Percentiles rank a stretch among this genome's conserved stretches.
Conservation (phyloP, 2,797 vertebrate species). For the Syndactyla subalaris region DNA sequence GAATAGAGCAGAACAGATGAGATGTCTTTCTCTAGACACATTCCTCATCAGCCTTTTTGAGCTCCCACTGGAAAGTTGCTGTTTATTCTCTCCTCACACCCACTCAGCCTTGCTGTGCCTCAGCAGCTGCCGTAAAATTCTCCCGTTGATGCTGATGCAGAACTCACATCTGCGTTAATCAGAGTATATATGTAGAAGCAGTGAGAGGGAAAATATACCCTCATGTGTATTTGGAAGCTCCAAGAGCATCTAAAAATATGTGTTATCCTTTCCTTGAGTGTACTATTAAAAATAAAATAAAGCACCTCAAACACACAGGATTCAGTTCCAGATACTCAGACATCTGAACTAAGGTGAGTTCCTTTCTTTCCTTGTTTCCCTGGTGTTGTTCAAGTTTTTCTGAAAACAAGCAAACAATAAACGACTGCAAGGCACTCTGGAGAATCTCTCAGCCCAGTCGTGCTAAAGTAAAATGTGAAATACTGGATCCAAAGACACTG, state of each 20-base stretch:
- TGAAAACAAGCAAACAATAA: background rate
- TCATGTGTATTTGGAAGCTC: background rate
- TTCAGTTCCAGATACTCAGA: background rate
- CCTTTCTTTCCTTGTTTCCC: background rate
- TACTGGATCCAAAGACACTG: background rate
- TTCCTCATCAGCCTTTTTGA: background rate
- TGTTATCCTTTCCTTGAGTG: background rate
- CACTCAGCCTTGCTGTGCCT: background rate
- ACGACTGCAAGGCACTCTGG: background rate
- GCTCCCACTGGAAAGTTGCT: background rate
- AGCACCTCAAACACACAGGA: background rate
- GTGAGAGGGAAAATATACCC: background rate
- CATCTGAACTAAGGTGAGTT: background rate
- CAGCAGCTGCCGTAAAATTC: background rate
- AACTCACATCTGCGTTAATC: background rate
- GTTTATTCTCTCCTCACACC: background rate
- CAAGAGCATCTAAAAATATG: background rate
- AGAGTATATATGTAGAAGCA: background rate
- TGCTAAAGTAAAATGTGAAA: background rate
- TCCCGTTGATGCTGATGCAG: background rate
- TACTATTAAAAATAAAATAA: constrained; percentile 1
- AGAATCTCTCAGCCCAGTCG: background rate
- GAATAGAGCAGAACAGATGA: background rate
- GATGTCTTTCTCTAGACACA: background rate
- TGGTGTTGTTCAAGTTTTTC: background rate